These are phyloP conservation scores for Vulpes vulpes DNA, from an alignment of 2,113 vertebrate species.

Conservation along the genomic window DNA sequence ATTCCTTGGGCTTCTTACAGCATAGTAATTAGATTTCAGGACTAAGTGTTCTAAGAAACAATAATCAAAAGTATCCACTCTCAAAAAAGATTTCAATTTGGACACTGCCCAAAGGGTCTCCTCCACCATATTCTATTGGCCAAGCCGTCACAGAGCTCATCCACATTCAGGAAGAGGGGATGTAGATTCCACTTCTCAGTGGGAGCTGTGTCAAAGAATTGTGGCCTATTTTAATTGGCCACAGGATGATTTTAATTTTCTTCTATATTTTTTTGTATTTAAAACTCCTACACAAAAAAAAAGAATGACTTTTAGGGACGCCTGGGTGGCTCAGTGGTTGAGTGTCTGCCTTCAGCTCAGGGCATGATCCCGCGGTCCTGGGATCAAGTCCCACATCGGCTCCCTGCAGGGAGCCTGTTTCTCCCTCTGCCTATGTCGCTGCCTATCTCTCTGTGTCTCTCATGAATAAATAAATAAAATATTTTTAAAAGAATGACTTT, in stretches of 20 bases:
- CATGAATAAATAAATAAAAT: too few species aligned
- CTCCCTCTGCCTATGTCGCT: too few species aligned
- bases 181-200: background rate
- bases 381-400: too few species aligned
- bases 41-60: background rate
- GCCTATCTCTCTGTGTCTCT: too few species aligned
- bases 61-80: background rate
- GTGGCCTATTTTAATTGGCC: background rate
- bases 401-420: too few species aligned
- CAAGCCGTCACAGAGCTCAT: background rate
- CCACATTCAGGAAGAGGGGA: background rate
- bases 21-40: background rate
- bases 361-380: too few species aligned
- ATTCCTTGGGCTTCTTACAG: background rate
- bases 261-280: background rate
- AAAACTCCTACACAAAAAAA: background rate
- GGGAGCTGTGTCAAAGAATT: background rate
- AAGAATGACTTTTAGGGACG: too few species aligned
- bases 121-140: background rate
- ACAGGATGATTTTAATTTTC: background rate
- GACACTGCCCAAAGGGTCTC: background rate
- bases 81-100: background rate
- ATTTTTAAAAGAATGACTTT: background rate
- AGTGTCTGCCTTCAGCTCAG: too few species aligned
- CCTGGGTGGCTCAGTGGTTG: too few species aligned